Evolutionary conservation across 2,888 invertebrate species (phyloP).

Genomic region (Lycia hirtaria): DNA sequence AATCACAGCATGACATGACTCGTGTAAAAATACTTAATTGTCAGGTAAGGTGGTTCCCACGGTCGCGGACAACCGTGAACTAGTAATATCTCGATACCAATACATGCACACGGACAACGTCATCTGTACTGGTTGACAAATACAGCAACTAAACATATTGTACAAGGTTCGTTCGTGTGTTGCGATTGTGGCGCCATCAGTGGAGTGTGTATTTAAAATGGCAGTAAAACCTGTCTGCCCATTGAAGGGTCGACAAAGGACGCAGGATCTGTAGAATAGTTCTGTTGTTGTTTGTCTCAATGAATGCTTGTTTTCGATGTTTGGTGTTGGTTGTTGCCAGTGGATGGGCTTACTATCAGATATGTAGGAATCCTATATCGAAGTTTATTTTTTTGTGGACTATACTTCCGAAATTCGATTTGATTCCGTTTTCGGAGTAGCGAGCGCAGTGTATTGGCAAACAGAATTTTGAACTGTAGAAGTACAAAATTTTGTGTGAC

Average conservation of each 20-base stretch:
- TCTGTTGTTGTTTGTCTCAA: conserved; percentile 7
- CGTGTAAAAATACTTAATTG: background rate
- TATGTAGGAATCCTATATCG: no score
- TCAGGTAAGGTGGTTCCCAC: conserved; percentile 2
- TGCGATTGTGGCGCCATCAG: background rate
- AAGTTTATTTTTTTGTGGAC: no score
- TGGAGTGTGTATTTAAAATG: background rate
- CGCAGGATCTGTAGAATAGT: background rate
- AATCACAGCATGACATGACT: conserved; percentile 8
- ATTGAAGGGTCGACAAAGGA: conserved; percentile 11
- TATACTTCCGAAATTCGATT: no score
- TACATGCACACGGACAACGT: background rate
- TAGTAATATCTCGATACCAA: conserved; percentile 2
- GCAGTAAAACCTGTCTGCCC: conserved; percentile 11
- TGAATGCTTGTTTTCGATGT: background rate
- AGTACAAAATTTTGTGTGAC: no score
- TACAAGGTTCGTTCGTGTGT: background rate
- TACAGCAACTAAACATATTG: background rate
- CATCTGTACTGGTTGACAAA: background rate
- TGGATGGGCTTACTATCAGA: background rate
- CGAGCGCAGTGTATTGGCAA: no score
- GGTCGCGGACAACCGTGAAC: conserved; percentile 5
- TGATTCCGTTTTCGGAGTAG: no score
- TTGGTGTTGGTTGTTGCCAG: background rate
- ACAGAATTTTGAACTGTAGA: no score